Evolutionary conservation across 2,113 vertebrate species (phyloP).

Genomic region (Hydrolagus affinis): DNA sequence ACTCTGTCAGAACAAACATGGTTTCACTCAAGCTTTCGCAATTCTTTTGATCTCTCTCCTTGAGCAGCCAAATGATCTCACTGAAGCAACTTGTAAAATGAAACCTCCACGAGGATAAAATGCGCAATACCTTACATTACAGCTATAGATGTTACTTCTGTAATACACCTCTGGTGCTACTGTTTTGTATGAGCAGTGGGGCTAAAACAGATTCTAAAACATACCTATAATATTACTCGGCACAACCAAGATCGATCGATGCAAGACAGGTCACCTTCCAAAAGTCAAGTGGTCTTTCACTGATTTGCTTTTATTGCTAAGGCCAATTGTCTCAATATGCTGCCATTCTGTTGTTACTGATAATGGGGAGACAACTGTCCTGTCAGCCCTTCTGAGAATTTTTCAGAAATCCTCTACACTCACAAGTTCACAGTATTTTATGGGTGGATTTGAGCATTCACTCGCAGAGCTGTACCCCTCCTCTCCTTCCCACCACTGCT

Average conservation of each 20-base stretch:
- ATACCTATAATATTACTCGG: background rate
- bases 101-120: no score
- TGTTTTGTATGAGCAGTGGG: background rate
- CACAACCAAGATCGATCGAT: background rate
- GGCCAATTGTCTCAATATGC: background rate
- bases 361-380: background rate
- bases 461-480: background rate
- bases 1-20: no score
- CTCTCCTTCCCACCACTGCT: background rate
- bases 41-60: no score
- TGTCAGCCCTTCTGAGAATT: background rate
- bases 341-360: background rate
- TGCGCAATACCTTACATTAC: no score
- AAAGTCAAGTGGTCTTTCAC: background rate
- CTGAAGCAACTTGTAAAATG: no score
- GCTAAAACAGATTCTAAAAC: background rate
- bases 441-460: background rate
- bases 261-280: background rate
- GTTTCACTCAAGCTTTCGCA: no score
- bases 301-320: background rate
- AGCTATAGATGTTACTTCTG: background rate
- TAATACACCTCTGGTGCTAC: background rate
- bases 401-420: background rate
- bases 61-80: no score
- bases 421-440: background rate